Percentiles rank a stretch among this genome's conserved stretches.
Evolutionary conservation across 2,797 vertebrate genomes (phyloP).

Genomic region (Microctenopoma steveboyesi): DNA sequence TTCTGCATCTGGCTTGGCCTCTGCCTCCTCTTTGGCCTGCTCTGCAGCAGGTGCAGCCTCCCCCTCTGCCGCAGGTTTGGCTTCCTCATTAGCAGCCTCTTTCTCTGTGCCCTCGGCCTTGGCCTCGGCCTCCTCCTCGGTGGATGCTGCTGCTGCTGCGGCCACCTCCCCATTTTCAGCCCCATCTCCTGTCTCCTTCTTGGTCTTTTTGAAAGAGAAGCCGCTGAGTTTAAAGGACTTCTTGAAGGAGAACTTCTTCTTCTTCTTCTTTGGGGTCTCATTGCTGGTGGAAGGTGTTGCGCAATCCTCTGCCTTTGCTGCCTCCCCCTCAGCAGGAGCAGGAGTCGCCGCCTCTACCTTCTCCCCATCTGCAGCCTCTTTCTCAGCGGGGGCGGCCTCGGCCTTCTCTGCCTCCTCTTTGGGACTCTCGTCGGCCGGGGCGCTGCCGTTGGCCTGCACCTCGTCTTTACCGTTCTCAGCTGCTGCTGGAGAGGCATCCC

Average conservation of each 20-base stretch:
- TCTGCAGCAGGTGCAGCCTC: slow-evolving; percentile 72
- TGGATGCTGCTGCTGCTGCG: slow-evolving; percentile 42
- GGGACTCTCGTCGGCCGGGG: slow-evolving; percentile 83
- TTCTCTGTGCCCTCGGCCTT: slow-evolving; percentile 81
- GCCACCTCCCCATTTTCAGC: slow-evolving; percentile 82
- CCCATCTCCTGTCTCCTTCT: slow-evolving; percentile 90
- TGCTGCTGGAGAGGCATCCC: slow-evolving; percentile 90
- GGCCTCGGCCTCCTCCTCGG: slow-evolving; percentile 75
- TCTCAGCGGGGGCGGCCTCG: slow-evolving; percentile 59
- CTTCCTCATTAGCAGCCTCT: slow-evolving; percentile 72
- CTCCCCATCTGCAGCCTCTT: slow-evolving; percentile 71
- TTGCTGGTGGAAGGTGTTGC: slow-evolving; percentile 87
- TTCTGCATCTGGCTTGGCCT: slow-evolving; percentile 42
- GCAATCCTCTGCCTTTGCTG: slow-evolving; percentile 85
- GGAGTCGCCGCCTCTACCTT: slow-evolving; percentile 84
- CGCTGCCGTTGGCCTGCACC: slow-evolving; percentile 89
- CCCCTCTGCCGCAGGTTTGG: slow-evolving; percentile 74
- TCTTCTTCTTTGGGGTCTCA: slow-evolving; percentile 97
- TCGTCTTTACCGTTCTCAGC: slow-evolving; percentile 90
- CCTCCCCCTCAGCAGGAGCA: slow-evolving; percentile 84
- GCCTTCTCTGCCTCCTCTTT: slow-evolving; percentile 83
- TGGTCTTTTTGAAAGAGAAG: slow-evolving; percentile 96
- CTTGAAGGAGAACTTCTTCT: slow-evolving; percentile 97
- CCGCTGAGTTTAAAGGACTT: slow-evolving; percentile 97
- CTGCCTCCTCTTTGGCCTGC: slow-evolving; percentile 75